A percentile compares a stretch with the other conserved stretches of the same genome.
Conservation (phyloP, 2,888 invertebrate species). For the Cremastobaeus sp. region DNA sequence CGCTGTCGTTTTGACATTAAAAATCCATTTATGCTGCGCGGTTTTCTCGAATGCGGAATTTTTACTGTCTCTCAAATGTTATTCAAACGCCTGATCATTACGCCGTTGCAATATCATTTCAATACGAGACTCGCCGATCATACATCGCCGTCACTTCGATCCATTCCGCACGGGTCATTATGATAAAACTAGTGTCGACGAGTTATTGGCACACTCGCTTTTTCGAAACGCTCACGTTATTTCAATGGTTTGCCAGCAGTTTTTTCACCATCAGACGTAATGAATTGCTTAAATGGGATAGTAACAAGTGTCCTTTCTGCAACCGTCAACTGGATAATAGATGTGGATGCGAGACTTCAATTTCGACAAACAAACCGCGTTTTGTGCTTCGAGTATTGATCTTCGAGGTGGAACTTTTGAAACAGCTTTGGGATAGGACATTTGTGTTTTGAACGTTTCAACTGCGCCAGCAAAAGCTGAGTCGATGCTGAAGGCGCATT, state of each 20-base stretch:
- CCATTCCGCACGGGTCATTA: slow-evolving; percentile 28
- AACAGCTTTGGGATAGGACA: too few relatives aligned
- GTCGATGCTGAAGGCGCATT: too few relatives aligned
- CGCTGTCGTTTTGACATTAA: slow-evolving; percentile 23
- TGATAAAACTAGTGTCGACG: slow-evolving; percentile 18
- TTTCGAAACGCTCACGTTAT: not conserved
- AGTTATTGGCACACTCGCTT: slow-evolving; percentile 9
- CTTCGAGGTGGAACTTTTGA: too few relatives aligned
- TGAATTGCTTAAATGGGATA: slow-evolving; percentile 16
- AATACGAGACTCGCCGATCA: slow-evolving; percentile 34
- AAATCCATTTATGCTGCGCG: slow-evolving; percentile 39
- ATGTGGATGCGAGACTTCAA: slow-evolving; percentile 7
- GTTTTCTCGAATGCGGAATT: slow-evolving; percentile 18
- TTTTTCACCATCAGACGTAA: not conserved
- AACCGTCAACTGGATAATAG: slow-evolving; percentile 19
- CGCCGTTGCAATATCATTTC: slow-evolving; percentile 39
- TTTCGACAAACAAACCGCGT: too few relatives aligned
- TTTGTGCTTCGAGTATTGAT: too few relatives aligned
- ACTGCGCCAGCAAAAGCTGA: too few relatives aligned
- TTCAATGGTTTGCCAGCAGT: slow-evolving; percentile 1
- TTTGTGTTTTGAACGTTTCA: too few relatives aligned
- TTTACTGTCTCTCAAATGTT: slow-evolving; percentile 37
- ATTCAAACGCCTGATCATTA: slow-evolving; percentile 43
- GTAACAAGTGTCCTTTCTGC: slow-evolving; percentile 26
- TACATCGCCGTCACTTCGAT: slow-evolving; percentile 11